Evolutionary conservation across 2,888 invertebrate species (phyloP).

Genomic region (Pollenia angustigena): DNA sequence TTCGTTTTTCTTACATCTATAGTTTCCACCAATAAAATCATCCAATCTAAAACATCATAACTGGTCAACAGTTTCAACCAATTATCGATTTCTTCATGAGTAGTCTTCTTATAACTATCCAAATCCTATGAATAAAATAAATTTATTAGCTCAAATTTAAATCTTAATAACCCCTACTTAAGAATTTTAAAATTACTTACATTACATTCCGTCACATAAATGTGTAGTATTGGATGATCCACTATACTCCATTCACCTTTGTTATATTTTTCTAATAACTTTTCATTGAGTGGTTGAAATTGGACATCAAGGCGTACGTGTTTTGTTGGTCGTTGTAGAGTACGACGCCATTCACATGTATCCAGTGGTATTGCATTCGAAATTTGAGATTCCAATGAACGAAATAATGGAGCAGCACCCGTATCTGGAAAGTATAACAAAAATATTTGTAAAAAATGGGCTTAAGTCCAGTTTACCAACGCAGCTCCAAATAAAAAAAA

Average conservation of each 20-base stretch:
- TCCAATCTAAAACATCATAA: conserved; percentile 94
- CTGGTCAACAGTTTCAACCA: conserved; percentile 93
- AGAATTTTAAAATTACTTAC: conserved; percentile 85
- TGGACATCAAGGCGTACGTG: conserved; percentile 92
- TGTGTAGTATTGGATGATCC: conserved; percentile 95
- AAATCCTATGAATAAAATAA: conserved; percentile 88
- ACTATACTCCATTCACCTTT: conserved; percentile 91
- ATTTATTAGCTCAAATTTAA: neutral
- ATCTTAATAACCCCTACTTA: neutral
- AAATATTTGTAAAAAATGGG: neutral
- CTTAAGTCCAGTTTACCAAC: no score
- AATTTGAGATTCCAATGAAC: conserved; percentile 91
- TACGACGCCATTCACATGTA: conserved; percentile 95
- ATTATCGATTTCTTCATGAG: conserved; percentile 94
- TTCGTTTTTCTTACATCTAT: conserved; percentile 96
- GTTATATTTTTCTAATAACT: conserved; percentile 87
- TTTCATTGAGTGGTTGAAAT: conserved; percentile 92
- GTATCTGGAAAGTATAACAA: conserved; percentile 86
- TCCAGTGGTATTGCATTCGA: conserved; percentile 93
- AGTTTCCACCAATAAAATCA: conserved; percentile 96
- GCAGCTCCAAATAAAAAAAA: no score
- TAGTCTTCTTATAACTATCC: conserved; percentile 93
- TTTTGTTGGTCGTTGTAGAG: conserved; percentile 93
- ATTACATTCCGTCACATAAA: conserved; percentile 97
- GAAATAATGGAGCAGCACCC: conserved; percentile 93